Base-by-base conservation (phyloP, 2,797 vertebrate genomes). In the Melanotaenia pygmaea region DNA sequence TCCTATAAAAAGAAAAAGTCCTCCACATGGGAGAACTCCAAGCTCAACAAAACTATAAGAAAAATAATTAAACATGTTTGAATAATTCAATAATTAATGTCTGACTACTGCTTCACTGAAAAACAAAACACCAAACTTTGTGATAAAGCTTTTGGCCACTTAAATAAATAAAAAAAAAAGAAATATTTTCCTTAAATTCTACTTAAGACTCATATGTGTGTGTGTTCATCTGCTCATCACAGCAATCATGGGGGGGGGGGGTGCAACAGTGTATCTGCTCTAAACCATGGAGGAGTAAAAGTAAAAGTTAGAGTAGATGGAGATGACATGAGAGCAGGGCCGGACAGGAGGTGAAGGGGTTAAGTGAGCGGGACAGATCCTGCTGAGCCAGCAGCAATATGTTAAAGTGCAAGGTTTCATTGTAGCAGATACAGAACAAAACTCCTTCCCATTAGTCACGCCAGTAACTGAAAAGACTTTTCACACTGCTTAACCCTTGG, bases 381-480 rank as follows among this genome's bases (percentile, higher is more conserved):
- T 94, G 94, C 93, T 95, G 94, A 95, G 94, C 83, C 90, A 94
- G 94, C 94, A 93, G 89, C 90, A 90, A 83, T 90, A 93, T 65
- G 77, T 91, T 89, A 90, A 93, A 93, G 94, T 94, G 94, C 93
- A 93, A 90, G 90, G 92, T 93, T 94, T 93, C 93, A 93, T 90
- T 94, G 94, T 93, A 92, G 87, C 89, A 94, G 92, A 94, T 93
- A 94, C 92, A 93, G 91, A 94, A 92, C 90, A 91, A 94, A 93
- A 94, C 92, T 92, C 93, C 89, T 91, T 91, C 80, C 89, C 88
- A 94, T 95, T 94, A 95, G 93, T 94, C 94, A 94, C 74, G 88
- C 90, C 88, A 91, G 93, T 91, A 92, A 92, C 86, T 82, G 89
- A 87, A 90, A 89, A 90, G 90, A 83, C 83, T 91, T 83, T 79